phyloP scores from a whole-genome alignment of 2,888 invertebrate genomes.

The Xylota segnis region DNA sequence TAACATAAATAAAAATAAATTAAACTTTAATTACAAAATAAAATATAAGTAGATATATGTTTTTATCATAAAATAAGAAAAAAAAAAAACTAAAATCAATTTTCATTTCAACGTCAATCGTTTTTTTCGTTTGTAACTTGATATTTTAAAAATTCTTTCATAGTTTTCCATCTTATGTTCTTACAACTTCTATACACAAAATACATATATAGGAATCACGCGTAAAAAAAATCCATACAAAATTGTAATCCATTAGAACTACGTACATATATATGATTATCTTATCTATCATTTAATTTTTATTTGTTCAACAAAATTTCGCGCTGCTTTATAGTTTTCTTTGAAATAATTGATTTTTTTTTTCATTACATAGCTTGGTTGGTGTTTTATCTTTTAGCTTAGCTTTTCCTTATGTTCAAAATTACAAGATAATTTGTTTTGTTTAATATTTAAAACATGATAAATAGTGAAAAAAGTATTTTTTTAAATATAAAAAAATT shows the following conservation, averaged over 20 bases:
- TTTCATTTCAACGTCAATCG: conserved; percentile 44
- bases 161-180: conserved; percentile 3
- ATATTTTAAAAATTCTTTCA: conserved; percentile 30
- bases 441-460: conserved; percentile 29
- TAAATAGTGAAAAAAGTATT: conserved; percentile 29
- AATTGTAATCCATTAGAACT: conserved; percentile 31
- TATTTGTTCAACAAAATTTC: conserved; percentile 9
- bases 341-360: conserved; percentile 29
- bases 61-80: neutral
- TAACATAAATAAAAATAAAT: conserved; percentile 68
- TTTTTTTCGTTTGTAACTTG: conserved; percentile 5
- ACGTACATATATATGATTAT: conserved; percentile 31
- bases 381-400: conserved; percentile 32
- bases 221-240: conserved; percentile 49
- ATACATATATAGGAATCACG: conserved; percentile 50
- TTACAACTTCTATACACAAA: conserved; percentile 48
- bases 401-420: conserved; percentile 37
- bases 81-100: conserved; percentile 36
- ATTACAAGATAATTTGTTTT: neutral
- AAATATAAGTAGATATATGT: conserved; percentile 34
- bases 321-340: conserved; percentile 3
- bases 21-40: conserved; percentile 61
- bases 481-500: conserved; percentile 31
- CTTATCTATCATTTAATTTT: conserved; percentile 1
- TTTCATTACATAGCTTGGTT: conserved; percentile 27